Conservation (phyloP, 1,140 invertebrate species). For the Zaprionus gabonicus region DNA sequence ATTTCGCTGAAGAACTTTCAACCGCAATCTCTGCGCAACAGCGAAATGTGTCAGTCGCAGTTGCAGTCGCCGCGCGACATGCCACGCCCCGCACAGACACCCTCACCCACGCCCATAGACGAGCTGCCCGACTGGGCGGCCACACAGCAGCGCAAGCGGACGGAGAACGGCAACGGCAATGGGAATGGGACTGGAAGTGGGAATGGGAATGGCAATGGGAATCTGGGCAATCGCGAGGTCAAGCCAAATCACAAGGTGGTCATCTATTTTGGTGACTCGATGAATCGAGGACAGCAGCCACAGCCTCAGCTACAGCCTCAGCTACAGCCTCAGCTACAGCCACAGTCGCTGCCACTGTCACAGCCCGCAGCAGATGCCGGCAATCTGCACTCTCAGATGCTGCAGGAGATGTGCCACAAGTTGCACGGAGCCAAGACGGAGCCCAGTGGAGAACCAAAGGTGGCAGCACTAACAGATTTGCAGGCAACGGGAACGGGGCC, state of each 20-base stretch:
- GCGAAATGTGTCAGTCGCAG: constrained; percentile 74
- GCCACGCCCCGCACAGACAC: constrained; percentile 68
- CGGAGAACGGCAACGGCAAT: constrained; percentile 17
- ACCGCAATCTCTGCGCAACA: constrained; percentile 77
- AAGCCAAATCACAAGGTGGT: constrained; percentile 87
- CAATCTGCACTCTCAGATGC: constrained; percentile 64
- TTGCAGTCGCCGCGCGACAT: constrained; percentile 41
- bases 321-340: constrained; percentile 56
- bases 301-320: constrained; percentile 41
- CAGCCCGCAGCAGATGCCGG: constrained; percentile 51
- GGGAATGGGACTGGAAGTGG: constrained; percentile 2
- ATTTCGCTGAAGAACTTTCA: constrained; percentile 79
- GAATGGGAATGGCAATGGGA: constrained; percentile 29
- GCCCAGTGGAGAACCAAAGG: background rate
- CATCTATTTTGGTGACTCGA: constrained; percentile 89
- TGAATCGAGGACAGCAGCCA: constrained; percentile 84
- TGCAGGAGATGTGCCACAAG: constrained; percentile 77
- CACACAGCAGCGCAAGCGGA: constrained; percentile 26
- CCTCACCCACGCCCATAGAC: constrained; percentile 75
- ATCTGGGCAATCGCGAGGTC: constrained; percentile 46
- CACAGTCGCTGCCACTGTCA: constrained; percentile 10
- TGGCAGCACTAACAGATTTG: background rate
- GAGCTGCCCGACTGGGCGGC: constrained; percentile 68
- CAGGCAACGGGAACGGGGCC: background rate
- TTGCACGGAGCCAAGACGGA: constrained; percentile 36